Conservation (phyloP, 2,888 invertebrate species). For the Lasioglossum marginatum region DNA sequence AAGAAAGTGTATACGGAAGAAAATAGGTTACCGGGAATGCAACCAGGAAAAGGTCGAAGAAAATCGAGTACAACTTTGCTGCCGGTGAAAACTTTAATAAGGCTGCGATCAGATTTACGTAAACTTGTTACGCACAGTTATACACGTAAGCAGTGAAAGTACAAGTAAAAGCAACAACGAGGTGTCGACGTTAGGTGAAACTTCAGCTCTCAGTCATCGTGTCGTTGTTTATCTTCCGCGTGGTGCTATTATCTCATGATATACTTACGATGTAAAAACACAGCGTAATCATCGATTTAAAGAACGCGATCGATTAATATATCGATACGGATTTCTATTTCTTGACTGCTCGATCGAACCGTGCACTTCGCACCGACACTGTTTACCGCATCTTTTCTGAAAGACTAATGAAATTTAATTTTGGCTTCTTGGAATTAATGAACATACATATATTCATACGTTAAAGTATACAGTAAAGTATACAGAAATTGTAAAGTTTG, state of each 20-base stretch:
- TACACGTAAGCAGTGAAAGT: conserved; percentile 41
- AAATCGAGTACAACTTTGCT: background rate
- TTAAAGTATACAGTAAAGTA: too few relatives aligned
- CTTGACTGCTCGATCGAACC: too few relatives aligned
- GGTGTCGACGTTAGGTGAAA: conserved; percentile 18
- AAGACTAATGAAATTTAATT: background rate
- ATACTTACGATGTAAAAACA: background rate
- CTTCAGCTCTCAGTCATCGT: background rate
- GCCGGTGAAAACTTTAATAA: conserved; percentile 6
- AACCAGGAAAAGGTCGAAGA: conserved; percentile 1
- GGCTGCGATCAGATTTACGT: conserved; percentile 36
- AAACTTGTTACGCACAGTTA: conserved; percentile 31
- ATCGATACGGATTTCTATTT: too few relatives aligned
- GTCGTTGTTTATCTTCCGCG: conserved; percentile 4
- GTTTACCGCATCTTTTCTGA: too few relatives aligned
- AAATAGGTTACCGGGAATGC: conserved; percentile 8
- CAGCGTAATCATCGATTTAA: background rate
- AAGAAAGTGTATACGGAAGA: background rate
- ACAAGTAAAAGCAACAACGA: conserved; percentile 15
- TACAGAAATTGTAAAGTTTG: too few relatives aligned
- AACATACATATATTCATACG: too few relatives aligned
- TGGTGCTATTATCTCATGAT: background rate
- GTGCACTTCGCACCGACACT: too few relatives aligned
- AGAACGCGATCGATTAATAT: background rate
- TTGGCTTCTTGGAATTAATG: background rate